phyloP scores from a whole-genome alignment of 30 jellyfish, hydroid and myxozoan species.

The Aurelia sp. region DNA sequence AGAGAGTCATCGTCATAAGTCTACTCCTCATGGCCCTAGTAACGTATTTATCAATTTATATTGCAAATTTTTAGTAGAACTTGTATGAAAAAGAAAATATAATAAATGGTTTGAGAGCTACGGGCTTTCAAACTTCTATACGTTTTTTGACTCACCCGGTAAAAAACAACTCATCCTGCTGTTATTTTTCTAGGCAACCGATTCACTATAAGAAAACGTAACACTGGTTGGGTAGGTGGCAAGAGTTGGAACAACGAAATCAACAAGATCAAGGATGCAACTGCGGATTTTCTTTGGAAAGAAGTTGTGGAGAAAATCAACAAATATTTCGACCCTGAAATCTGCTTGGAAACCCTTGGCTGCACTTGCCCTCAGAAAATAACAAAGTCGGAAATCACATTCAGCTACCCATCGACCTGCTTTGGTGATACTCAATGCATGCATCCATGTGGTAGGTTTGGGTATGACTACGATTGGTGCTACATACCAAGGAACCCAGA shows the following conservation, averaged over 20 bases:
- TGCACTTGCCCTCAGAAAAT: constrained; percentile 16
- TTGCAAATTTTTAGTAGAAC: no score
- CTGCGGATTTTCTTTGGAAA: constrained; percentile 20
- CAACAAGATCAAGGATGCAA: constrained; percentile 10
- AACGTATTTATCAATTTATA: no score
- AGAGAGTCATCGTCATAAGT: no score
- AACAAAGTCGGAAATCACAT: constrained; percentile 4
- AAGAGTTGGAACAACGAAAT: constrained; percentile 2
- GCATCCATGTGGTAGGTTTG: constrained; percentile 27
- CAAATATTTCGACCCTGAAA: constrained; percentile 23
- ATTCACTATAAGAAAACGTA: no score
- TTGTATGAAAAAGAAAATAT: no score
- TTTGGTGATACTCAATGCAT: constrained; percentile 18
- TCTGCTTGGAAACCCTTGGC: constrained; percentile 14
- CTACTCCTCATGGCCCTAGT: no score
- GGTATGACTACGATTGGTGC: constrained; percentile 25
- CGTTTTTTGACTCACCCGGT: no score
- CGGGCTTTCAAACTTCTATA: no score
- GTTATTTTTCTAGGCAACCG: no score
- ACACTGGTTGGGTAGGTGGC: not conserved
- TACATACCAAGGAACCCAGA: constrained; percentile 25
- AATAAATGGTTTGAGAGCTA: no score
- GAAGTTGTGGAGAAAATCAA: constrained; percentile 38
- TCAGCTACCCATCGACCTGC: constrained; percentile 15
- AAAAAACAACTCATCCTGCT: no score